phyloP scores from a whole-genome alignment of 2,888 invertebrate species.

The Drosophila subsilvestris region DNA sequence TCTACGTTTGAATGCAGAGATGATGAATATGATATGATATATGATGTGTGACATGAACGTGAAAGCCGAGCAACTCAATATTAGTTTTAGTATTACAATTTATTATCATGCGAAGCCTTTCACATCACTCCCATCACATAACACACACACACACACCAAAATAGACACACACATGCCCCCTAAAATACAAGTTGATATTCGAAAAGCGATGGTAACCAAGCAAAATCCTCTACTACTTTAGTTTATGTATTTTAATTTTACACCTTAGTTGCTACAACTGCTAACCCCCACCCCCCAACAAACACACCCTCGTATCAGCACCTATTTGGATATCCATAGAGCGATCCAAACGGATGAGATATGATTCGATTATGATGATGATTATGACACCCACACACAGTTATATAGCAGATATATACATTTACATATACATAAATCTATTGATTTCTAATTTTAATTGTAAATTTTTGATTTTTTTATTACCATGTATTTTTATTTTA shows the following conservation, averaged over 20 bases:
- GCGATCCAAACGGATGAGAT: conserved; percentile 32
- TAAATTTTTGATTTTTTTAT: conserved; percentile 76
- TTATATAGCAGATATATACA: conserved; percentile 49
- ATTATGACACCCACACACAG: conserved; percentile 43
- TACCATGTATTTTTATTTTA: conserved; percentile 75
- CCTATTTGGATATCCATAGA: conserved; percentile 23
- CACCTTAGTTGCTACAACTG: conserved; percentile 68
- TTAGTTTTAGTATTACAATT: conserved; percentile 72
- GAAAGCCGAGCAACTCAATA: conserved; percentile 77
- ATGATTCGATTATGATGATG: conserved; percentile 26
- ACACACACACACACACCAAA: conserved; percentile 17
- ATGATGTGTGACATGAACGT: conserved; percentile 49
- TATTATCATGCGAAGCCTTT: conserved; percentile 57
- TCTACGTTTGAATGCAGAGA: conserved; percentile 31
- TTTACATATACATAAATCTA: conserved; percentile 61
- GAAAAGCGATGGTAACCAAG: conserved; percentile 40
- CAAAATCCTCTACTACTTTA: conserved; percentile 64
- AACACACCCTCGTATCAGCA: neutral
- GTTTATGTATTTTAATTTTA: conserved; percentile 69
- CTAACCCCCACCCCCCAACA: conserved; percentile 34
- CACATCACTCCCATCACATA: conserved; percentile 29
- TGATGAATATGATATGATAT: conserved; percentile 25
- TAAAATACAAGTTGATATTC: conserved; percentile 62
- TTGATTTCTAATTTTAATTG: conserved; percentile 75
- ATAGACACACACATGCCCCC: conserved; percentile 1